Evolutionary conservation across 1,140 invertebrate genomes (phyloP), one percentile per base, ranked within the genome.

Genomic region (Bathynomus jamesi): DNA sequence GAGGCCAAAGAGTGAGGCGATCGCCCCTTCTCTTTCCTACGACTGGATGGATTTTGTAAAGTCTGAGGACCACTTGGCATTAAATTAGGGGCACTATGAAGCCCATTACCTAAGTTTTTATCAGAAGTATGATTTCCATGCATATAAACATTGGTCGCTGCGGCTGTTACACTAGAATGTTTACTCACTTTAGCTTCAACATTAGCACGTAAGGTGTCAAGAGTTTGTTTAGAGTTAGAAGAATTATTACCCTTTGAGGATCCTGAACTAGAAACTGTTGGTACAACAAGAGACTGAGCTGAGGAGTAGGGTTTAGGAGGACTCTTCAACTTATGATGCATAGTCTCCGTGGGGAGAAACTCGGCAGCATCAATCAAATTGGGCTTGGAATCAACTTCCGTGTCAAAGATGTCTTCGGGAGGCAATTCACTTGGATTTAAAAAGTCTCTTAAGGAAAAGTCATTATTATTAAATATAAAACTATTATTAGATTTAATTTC

Each of bases 381-480:
- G 21, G 68, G 64, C 28, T 53, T 53, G 21, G 68, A 46, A 40
- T 70, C 67, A 53, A 71, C 71, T 53, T 72, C 67, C 40, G 72
- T 76, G 31, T 76, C 75, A 66, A 76, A 76, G 21, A 76, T 70
- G 31, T 76, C 70, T 28, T 76, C 75, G 4, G 75, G 75, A 11
- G 75, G 75, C 24, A 67, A 69, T 32, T 73, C 75, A 74, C 72
- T 66, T n/a, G 72, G 61, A 65, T 71, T 73, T 46, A 73, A 69
- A 70, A 74, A 76, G 65, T 76, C 75, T 30, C 53, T 65, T 17
- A 76, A 62, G 27, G 69, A 69, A 71, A 74, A 76, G 25, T 76
- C 72, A 76, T 71, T 76, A 68, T 73, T 73, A 65, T 73, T 71
- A 68, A 74, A 76, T 63, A 76, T 76, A 21, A 66, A 66, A 61